These are phyloP conservation scores for Ganaspis brasiliensis DNA, from an alignment of 2,888 invertebrate species.

Conservation along the genomic window DNA sequence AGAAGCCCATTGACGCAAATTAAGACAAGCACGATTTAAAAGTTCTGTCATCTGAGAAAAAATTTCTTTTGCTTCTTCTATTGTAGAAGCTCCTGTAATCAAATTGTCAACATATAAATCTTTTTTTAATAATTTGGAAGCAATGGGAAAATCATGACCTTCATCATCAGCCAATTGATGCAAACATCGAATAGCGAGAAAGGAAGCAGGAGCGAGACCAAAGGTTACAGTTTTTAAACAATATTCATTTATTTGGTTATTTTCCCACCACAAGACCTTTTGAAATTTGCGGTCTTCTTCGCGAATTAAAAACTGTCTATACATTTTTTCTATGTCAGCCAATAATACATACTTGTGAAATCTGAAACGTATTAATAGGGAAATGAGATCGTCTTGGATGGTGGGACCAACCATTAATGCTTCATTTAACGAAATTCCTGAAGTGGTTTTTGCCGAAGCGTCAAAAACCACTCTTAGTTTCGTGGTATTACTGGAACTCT, in stretches of 20 bases:
- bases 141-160: slow-evolving; percentile 46
- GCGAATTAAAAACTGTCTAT: slow-evolving; percentile 42
- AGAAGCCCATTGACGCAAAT: slow-evolving; percentile 55
- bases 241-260: slow-evolving; percentile 56
- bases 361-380: slow-evolving; percentile 61
- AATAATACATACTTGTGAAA: slow-evolving; percentile 59
- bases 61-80: slow-evolving; percentile 47
- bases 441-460: too few species aligned
- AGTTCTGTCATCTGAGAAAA: slow-evolving; percentile 46
- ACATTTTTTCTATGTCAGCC: slow-evolving; percentile 70
- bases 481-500: too few species aligned
- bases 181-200: slow-evolving; percentile 52
- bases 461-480: too few species aligned
- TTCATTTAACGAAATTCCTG: slow-evolving; percentile 66
- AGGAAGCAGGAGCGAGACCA: slow-evolving; percentile 58
- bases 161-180: slow-evolving; percentile 58
- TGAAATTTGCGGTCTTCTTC: slow-evolving; percentile 61
- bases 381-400: slow-evolving; percentile 51
- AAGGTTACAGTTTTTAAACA: neutral
- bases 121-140: slow-evolving; percentile 25
- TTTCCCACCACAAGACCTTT: slow-evolving; percentile 65
- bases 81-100: slow-evolving; percentile 48
- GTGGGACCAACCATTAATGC: slow-evolving; percentile 59
- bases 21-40: slow-evolving; percentile 50
- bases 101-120: slow-evolving; percentile 59